phyloP scores from a whole-genome alignment of 2,888 invertebrate genomes.

The Leucozona laternaria region DNA sequence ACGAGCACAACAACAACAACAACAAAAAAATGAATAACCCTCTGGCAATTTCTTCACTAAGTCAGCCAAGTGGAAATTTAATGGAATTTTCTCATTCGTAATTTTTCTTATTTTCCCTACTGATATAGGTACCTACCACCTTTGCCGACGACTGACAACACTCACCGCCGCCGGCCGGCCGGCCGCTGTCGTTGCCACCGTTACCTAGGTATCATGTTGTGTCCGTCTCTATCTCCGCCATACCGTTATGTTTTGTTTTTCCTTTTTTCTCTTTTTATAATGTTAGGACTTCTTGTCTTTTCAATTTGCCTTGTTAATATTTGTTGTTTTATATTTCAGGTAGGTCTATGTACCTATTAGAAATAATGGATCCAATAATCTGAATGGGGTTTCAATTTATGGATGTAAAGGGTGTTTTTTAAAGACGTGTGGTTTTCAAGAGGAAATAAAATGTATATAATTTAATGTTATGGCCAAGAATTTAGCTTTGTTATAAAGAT shows the following conservation, averaged over 20 bases:
- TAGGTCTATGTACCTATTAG: neutral
- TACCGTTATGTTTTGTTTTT: neutral
- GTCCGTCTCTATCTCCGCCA: neutral
- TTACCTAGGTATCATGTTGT: neutral
- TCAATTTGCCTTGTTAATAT: conserved; percentile 35
- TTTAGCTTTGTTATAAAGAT: too few relatives aligned
- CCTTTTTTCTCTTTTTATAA: neutral
- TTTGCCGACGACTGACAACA: neutral
- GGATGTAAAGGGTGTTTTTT: too few relatives aligned
- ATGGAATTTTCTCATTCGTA: conserved; percentile 64
- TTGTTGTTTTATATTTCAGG: conserved; percentile 37
- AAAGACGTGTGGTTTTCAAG: too few relatives aligned
- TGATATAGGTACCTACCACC: neutral
- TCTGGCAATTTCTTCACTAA: conserved; percentile 66
- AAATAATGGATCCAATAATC: neutral
- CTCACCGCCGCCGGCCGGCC: neutral
- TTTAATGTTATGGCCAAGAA: too few relatives aligned
- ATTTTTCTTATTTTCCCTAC: conserved; percentile 30
- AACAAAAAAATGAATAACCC: conserved; percentile 18
- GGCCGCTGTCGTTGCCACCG: neutral
- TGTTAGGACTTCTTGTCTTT: conserved; percentile 30
- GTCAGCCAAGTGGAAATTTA: conserved; percentile 72
- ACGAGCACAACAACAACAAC: conserved; percentile 2
- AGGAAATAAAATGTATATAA: too few relatives aligned
- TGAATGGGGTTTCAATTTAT: neutral